Conservation (phyloP, 2,113 vertebrate genomes). For the Apus apus region DNA sequence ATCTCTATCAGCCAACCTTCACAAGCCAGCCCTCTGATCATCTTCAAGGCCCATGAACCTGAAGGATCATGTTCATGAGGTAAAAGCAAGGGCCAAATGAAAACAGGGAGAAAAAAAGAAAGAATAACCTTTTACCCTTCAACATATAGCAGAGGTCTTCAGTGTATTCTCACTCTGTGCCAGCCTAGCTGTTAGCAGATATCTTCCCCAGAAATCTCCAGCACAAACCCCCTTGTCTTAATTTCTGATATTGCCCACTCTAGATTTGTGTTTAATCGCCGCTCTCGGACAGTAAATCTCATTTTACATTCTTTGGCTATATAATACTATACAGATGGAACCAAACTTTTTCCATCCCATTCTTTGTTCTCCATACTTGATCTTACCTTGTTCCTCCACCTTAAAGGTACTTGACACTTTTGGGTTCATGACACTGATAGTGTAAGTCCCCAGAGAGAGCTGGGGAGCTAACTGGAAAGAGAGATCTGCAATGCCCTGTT, state of each 20-base stretch:
- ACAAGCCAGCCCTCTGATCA: no score
- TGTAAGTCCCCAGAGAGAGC: slow-evolving; percentile 64
- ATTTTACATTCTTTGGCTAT: background rate
- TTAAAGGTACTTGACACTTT: slow-evolving; percentile 56
- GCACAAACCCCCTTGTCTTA: background rate
- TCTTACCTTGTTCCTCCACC: slow-evolving; percentile 68
- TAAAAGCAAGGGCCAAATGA: background rate
- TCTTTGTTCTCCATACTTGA: background rate
- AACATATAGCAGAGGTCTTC: background rate
- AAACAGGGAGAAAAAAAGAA: background rate
- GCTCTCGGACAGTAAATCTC: background rate
- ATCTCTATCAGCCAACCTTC: no score
- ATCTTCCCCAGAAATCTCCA: background rate
- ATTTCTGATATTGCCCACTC: background rate
- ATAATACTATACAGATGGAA: background rate
- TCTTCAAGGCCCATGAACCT: no score
- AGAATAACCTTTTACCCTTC: fast-evolving
- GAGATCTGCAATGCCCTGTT: slow-evolving; percentile 65
- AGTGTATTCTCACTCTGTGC: background rate
- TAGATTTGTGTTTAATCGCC: background rate
- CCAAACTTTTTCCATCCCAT: background rate
- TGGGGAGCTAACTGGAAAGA: slow-evolving; percentile 65
- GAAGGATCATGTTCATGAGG: background rate
- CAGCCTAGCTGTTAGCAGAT: background rate
- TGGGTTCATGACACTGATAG: slow-evolving; percentile 26